Evolutionary conservation across 2,113 vertebrate genomes (phyloP), one percentile per base, ranked within the genome.

Genomic region (Ceyx margarethae): DNA sequence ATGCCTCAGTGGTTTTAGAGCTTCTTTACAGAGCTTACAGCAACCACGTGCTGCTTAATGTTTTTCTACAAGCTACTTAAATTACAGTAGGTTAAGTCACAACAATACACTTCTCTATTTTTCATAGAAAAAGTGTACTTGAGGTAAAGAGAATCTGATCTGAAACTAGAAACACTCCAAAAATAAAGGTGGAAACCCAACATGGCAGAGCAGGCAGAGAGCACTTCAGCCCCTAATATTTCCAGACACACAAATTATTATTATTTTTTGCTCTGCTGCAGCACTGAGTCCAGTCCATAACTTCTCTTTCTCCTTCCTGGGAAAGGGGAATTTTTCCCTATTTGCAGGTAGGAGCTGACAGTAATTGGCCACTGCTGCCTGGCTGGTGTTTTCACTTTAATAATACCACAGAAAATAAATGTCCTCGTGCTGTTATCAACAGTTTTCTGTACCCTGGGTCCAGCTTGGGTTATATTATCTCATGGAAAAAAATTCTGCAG

Each of bases 321-420:
- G 40, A 76, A 50, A 90, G 3, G 69, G 67, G 65, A 89, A 57
- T 93, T 90, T 95, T 93, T 93, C 82, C 91, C 78, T 76, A 40
- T 92, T 94, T 94, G 71, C 95, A 87, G 94, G 92, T 91, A 82
- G 83, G 56, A 80, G 82, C 83, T 66, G 89, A 73, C 84, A 92
- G 94, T 96, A 96, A 96, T 93, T 95, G 95, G 84, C 94, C 26
- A n/a, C 88, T 8, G 1, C 73, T 53, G 90, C 83, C 92, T 69
- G 74, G 77, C 73, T 82, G 28, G 37, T 58, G 56, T 35, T 84
- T 79, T 82, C 37, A 0, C 87, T 80, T 54, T 13, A 69, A 42
- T 76, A 69, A 48, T 25, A 50, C 46, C 20, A 4, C 84, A 60
- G 54, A 2, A 56, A 92, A 96, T 51, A 60, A 94, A 94, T 74